Conservation (phyloP, 1,140 invertebrate genomes). For the Vollenhovia emeryi region DNA sequence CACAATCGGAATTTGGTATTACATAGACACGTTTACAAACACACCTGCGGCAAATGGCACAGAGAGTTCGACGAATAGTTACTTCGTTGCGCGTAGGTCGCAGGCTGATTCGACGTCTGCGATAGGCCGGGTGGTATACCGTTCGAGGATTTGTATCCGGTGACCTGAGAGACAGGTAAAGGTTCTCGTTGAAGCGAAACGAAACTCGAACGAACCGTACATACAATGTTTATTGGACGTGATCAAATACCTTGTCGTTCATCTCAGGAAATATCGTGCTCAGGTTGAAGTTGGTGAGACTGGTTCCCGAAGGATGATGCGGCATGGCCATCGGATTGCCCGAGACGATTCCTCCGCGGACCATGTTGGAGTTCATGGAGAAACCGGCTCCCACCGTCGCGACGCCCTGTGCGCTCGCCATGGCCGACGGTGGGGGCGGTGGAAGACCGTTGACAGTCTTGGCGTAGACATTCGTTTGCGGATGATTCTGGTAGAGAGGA, state of each 20-base stretch:
- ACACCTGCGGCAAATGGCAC: slow-evolving; percentile 80
- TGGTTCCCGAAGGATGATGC: slow-evolving; percentile 84
- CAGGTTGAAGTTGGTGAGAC: slow-evolving; percentile 89
- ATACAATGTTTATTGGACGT: not conserved
- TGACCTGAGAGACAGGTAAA: slow-evolving; percentile 68
- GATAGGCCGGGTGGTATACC: slow-evolving; percentile 78
- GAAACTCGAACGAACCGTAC: not conserved
- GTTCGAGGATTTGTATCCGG: slow-evolving; percentile 82
- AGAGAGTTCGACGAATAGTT: slow-evolving; percentile 81
- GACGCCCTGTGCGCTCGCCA: slow-evolving; percentile 69
- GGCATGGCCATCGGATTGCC: slow-evolving; percentile 79
- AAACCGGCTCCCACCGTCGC: slow-evolving; percentile 65
- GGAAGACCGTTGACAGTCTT: slow-evolving; percentile 78
- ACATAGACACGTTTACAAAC: slow-evolving; percentile 23
- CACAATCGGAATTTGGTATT: slow-evolving; percentile 1
- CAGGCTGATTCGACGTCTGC: slow-evolving; percentile 80
- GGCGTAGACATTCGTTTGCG: slow-evolving; percentile 79
- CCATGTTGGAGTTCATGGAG: slow-evolving; percentile 71
- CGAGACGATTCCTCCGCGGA: slow-evolving; percentile 66
- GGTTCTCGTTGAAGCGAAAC: not conserved
- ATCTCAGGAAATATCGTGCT: slow-evolving; percentile 90
- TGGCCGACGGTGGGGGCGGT: slow-evolving; percentile 71
- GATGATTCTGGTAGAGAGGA: slow-evolving; percentile 82
- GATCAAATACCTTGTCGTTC: slow-evolving; percentile 86
- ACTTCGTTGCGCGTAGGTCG: slow-evolving; percentile 79